Conservation (phyloP, 2,888 invertebrate genomes). For the Leptinotarsa tumamoca region DNA sequence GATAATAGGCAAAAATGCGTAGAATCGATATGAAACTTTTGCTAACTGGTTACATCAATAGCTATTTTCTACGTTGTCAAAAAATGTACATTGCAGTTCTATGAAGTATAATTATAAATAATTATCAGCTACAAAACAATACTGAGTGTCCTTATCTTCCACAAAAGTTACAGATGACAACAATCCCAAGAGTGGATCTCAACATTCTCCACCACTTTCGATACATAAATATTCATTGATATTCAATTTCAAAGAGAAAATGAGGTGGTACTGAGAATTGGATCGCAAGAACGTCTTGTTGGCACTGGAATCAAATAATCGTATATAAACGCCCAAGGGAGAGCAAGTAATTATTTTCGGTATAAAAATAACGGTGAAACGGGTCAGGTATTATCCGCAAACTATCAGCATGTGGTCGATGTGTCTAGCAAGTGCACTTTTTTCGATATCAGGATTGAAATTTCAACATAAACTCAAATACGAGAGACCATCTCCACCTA, state of each 20-base stretch:
- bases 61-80: too few relatives aligned
- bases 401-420: too few relatives aligned
- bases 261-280: neutral
- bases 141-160: neutral
- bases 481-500: neutral
- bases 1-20: too few relatives aligned
- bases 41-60: too few relatives aligned
- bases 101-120: too few relatives aligned
- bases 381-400: too few relatives aligned
- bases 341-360: too few relatives aligned
- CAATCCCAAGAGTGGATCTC: neutral
- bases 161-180: neutral
- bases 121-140: neutral
- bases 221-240: conserved; percentile 15
- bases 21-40: too few relatives aligned
- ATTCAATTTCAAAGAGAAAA: conserved; percentile 13
- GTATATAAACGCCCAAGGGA: neutral
- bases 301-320: neutral
- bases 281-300: neutral
- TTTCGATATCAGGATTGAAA: neutral
- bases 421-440: neutral
- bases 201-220: conserved; percentile 14
- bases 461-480: neutral
- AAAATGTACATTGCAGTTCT: too few relatives aligned
- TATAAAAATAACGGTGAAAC: too few relatives aligned